Evolutionary conservation across 2,113 vertebrate species (phyloP).

Genomic region (Okapia johnstoni): DNA sequence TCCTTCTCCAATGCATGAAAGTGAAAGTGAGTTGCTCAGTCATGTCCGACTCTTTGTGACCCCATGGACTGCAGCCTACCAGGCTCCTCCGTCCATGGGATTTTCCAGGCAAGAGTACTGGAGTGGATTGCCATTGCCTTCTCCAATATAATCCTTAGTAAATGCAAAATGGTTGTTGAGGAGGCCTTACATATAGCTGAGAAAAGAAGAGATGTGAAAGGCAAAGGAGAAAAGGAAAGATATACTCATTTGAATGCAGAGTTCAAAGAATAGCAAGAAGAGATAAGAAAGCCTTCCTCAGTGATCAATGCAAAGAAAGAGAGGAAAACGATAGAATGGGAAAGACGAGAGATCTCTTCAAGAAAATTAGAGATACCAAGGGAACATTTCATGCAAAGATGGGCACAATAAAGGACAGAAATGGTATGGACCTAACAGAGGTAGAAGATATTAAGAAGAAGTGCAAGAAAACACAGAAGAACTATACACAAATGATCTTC

Average conservation of each 20-base stretch:
- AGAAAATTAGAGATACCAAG: background rate
- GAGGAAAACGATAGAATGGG: background rate
- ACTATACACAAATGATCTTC: background rate
- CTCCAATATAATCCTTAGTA: background rate
- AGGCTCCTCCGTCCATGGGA: too few species aligned
- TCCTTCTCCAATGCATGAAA: too few species aligned
- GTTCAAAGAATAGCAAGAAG: background rate
- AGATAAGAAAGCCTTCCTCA: background rate
- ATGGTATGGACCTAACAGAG: background rate
- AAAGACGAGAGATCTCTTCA: background rate
- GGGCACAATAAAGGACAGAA: background rate
- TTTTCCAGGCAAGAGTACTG: too few species aligned
- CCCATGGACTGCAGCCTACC: too few species aligned
- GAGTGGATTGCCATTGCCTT: too few species aligned
- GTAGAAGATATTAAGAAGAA: background rate
- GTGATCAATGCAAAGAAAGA: background rate
- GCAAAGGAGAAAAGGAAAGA: background rate
- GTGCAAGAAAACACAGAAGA: background rate
- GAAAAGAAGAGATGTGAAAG: background rate
- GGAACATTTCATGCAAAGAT: background rate
- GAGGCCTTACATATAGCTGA: background rate
- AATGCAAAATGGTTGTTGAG: background rate
- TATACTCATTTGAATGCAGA: background rate
- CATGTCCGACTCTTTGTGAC: too few species aligned
- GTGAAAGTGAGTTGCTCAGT: too few species aligned